Evolutionary conservation across 2,113 vertebrate species (phyloP).

Genomic region (Andinoacara biseriatus): DNA sequence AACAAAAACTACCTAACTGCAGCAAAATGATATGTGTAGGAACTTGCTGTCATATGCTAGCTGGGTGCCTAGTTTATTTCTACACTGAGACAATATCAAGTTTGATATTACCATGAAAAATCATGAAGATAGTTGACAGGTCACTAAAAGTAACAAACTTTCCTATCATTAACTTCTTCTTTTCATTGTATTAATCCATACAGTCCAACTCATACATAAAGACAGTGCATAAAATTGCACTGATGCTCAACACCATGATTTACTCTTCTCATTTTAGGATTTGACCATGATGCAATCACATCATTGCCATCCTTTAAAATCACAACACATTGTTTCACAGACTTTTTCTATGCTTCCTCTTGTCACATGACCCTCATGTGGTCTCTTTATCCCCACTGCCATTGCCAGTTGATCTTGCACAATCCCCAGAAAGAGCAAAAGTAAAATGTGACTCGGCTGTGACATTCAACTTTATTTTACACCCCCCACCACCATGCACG

Average conservation of each 20-base stretch:
- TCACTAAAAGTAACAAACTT: background rate
- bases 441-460: background rate
- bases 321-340: background rate
- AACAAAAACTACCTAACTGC: background rate
- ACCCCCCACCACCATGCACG: background rate
- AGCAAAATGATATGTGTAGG: background rate
- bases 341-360: background rate
- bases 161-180: background rate
- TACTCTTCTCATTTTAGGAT: background rate
- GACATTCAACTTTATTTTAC: background rate
- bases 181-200: background rate
- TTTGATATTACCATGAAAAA: background rate
- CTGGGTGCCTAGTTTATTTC: background rate
- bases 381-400: constrained; percentile 16
- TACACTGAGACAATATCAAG: background rate
- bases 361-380: constrained; percentile 67
- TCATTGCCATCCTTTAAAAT: background rate
- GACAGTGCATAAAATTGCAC: background rate
- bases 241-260: background rate
- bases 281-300: background rate
- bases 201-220: background rate
- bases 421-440: background rate
- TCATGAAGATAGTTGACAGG: background rate
- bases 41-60: background rate
- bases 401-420: constrained; percentile 4